phyloP scores from a whole-genome alignment of 2,113 vertebrate genomes.

The Climacteris rufus region DNA sequence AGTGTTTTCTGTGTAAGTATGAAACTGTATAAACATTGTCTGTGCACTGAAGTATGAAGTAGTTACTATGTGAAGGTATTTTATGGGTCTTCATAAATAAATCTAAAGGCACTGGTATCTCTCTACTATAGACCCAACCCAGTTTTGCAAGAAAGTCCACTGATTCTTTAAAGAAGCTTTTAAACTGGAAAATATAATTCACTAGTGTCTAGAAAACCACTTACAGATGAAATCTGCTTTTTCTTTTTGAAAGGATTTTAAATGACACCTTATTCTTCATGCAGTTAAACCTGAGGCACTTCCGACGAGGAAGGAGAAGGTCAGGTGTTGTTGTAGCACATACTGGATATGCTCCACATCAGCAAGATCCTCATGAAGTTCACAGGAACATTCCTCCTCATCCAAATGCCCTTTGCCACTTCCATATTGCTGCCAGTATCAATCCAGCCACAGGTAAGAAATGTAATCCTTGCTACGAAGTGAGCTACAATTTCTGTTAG shows the following conservation, averaged over 20 bases:
- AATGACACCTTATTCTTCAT: neutral
- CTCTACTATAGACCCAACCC: neutral
- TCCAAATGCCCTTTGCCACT: slow-evolving; percentile 94
- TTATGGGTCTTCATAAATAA: neutral
- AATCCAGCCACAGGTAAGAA: slow-evolving; percentile 91
- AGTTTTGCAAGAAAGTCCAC: neutral
- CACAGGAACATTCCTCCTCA: slow-evolving; percentile 76
- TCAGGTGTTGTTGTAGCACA: slow-evolving; percentile 79
- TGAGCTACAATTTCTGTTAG: neutral
- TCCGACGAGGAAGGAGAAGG: slow-evolving; percentile 75
- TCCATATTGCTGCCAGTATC: slow-evolving; percentile 98
- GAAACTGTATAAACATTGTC: neutral
- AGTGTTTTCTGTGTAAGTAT: neutral
- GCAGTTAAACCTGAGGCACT: slow-evolving; percentile 83
- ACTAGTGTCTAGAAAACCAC: neutral
- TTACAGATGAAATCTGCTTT: neutral
- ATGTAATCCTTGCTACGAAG: neutral
- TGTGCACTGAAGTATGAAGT: neutral
- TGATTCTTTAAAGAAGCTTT: neutral
- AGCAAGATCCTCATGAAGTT: slow-evolving; percentile 83
- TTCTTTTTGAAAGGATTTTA: slow-evolving; percentile 3
- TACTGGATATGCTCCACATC: slow-evolving; percentile 82
- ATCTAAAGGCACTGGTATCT: neutral
- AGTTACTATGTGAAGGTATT: neutral
- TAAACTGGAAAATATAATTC: neutral